These are phyloP conservation scores for Eupeodes corollae DNA, from an alignment of 1,140 invertebrate species.

Conservation along the genomic window DNA sequence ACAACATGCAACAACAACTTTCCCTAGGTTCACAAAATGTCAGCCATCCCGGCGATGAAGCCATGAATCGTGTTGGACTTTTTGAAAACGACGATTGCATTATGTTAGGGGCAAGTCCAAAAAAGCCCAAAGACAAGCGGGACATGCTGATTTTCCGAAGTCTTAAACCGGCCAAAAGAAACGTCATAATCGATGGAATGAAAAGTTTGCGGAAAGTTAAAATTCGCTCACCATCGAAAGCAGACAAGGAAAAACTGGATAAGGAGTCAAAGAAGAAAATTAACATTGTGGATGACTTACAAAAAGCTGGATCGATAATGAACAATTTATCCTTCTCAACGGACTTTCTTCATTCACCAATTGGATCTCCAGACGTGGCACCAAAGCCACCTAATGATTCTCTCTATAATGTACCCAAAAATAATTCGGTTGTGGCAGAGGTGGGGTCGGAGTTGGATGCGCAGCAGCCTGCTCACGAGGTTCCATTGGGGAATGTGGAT, in stretches of 20 bases:
- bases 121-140: background rate
- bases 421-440: constrained; percentile 37
- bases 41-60: background rate
- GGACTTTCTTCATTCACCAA: constrained; percentile 2
- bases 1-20: background rate
- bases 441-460: background rate
- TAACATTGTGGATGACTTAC: too few species aligned
- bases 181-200: constrained; percentile 2
- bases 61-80: constrained; percentile 2
- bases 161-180: constrained; percentile 1
- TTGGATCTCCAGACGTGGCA: background rate
- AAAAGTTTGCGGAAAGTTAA: constrained; percentile 1
- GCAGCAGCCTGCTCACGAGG: background rate
- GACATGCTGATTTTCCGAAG: background rate
- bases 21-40: background rate
- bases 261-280: background rate
- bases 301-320: too few species aligned
- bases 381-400: constrained; percentile 3
- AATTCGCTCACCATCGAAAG: background rate
- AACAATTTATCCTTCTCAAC: constrained; percentile 6
- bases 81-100: background rate
- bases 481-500: constrained; percentile 14
- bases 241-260: background rate
- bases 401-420: constrained; percentile 44
- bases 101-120: background rate